These are phyloP conservation scores for Campoletis sonorensis DNA, from an alignment of 1,140 invertebrate species.

Conservation along the genomic window DNA sequence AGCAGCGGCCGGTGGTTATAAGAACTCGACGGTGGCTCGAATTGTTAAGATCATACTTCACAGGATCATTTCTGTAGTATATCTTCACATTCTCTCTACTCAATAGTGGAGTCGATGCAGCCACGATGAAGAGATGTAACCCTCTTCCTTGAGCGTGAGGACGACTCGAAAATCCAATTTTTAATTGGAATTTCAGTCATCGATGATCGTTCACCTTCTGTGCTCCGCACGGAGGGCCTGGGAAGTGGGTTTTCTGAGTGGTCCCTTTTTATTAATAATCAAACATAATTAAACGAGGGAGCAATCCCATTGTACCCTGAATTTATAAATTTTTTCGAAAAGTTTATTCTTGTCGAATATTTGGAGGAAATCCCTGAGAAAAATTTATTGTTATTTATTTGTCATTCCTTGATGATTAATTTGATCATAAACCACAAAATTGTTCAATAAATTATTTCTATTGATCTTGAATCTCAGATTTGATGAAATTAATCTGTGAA, in stretches of 20 bases:
- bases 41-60: slow-evolving; percentile 76
- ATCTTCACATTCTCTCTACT: slow-evolving; percentile 71
- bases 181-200: slow-evolving; percentile 61
- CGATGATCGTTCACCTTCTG: slow-evolving; percentile 76
- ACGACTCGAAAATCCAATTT: slow-evolving; percentile 57
- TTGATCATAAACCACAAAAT: no score
- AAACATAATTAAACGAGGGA: slow-evolving; percentile 49
- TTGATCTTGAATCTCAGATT: no score
- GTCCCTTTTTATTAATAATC: slow-evolving; percentile 52
- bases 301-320: no score
- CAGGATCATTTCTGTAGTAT: slow-evolving; percentile 79
- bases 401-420: no score
- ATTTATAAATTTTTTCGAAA: no score
- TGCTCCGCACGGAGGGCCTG: slow-evolving; percentile 60
- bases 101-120: slow-evolving; percentile 69
- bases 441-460: no score
- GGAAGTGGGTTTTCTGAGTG: slow-evolving; percentile 75
- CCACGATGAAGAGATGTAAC: slow-evolving; percentile 75
- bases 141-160: slow-evolving; percentile 76
- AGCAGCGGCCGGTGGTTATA: neutral
- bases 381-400: no score
- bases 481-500: no score
- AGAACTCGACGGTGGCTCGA: neutral
- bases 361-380: no score
- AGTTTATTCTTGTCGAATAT: no score